phyloP scores from a whole-genome alignment of 2,797 vertebrate genomes.

The Setipinna tenuifilis region DNA sequence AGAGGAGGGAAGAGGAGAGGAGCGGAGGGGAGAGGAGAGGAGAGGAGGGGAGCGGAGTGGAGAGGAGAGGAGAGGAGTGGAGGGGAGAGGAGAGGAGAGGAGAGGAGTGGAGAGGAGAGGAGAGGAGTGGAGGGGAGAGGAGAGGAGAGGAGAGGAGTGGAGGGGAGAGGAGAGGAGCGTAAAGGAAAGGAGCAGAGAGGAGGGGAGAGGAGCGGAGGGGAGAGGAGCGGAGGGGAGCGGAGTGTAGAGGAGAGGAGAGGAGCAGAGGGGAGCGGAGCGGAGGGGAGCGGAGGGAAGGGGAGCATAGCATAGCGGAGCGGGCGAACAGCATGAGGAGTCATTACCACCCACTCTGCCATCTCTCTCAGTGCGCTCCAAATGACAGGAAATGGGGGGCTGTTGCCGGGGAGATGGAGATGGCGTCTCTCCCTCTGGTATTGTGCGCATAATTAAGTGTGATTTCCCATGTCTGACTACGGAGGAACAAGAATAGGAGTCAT shows the following conservation, averaged over 20 bases:
- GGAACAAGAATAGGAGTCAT: slow-evolving; percentile 45
- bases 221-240: too few species aligned
- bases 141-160: too few species aligned
- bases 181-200: too few species aligned
- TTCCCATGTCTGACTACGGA: slow-evolving; percentile 50
- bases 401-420: slow-evolving; percentile 34
- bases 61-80: neutral
- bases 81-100: neutral
- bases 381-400: slow-evolving; percentile 54
- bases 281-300: neutral
- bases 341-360: slow-evolving; percentile 47
- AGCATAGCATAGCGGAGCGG: neutral
- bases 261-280: too few species aligned
- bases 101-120: neutral
- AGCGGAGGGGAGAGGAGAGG: too few species aligned
- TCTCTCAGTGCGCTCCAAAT: slow-evolving; percentile 48
- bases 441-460: slow-evolving; percentile 67
- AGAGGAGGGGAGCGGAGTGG: too few species aligned
- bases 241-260: too few species aligned
- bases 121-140: neutral
- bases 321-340: neutral
- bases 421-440: slow-evolving; percentile 49
- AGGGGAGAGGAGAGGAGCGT: too few species aligned
- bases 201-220: too few species aligned
- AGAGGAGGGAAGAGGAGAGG: too few species aligned